Conservation (phyloP, 2,888 invertebrate species). For the Spatulosminthurus flaviceps region DNA sequence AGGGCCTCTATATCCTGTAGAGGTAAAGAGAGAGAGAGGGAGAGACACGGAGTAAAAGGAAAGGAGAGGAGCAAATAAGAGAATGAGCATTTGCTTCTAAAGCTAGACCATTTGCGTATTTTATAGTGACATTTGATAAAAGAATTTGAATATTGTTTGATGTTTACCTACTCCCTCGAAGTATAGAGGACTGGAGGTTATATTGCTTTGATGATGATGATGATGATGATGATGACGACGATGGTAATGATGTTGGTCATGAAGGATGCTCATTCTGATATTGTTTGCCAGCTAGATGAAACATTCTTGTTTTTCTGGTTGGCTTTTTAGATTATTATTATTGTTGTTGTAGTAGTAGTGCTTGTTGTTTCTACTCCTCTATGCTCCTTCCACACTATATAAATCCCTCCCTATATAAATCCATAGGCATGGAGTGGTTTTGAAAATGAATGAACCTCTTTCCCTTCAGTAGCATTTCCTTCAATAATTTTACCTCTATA, state of each 20-base stretch:
- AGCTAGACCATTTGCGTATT: background rate
- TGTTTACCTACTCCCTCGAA: conserved; percentile 15
- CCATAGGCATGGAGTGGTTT: no score
- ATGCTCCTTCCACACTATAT: no score
- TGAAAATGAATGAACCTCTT: no score
- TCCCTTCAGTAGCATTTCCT: no score
- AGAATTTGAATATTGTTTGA: conserved; percentile 27
- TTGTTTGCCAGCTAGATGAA: conserved; percentile 27
- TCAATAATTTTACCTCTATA: no score
- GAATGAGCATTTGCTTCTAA: background rate
- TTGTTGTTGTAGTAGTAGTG: background rate
- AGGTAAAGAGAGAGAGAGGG: background rate
- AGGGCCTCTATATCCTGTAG: no score
- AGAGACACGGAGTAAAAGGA: no score
- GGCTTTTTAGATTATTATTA: conserved; percentile 19
- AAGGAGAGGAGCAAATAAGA: background rate
- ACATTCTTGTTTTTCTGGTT: conserved; percentile 30
- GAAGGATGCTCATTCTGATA: conserved; percentile 25
- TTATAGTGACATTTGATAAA: conserved; percentile 19
- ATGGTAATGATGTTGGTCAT: conserved; percentile 22
- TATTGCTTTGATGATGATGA: conserved; percentile 26
- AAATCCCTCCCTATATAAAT: no score
- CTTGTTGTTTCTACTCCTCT: no score
- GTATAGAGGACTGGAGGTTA: background rate
- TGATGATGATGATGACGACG: conserved; percentile 4